phyloP scores from a whole-genome alignment of 2,888 invertebrate genomes.

The Eupeodes luniger region DNA sequence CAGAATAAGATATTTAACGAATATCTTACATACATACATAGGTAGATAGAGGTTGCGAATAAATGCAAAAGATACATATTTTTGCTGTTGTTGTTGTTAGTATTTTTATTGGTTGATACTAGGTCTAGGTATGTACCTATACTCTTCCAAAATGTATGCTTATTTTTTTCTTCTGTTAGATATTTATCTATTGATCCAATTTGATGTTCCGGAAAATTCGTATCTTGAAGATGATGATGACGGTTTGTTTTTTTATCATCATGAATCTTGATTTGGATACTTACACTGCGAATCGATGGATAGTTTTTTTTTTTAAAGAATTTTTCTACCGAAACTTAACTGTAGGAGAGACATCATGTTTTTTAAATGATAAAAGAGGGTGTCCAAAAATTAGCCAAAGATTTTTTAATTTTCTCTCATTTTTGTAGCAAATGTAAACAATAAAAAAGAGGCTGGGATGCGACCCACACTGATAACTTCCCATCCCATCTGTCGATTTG shows the following conservation, averaged over 20 bases:
- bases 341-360: no score
- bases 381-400: no score
- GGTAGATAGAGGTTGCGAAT: not conserved
- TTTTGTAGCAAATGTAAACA: no score
- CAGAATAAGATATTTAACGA: conserved; percentile 66
- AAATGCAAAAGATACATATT: conserved; percentile 22
- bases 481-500: no score
- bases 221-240: conserved; percentile 45
- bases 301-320: not conserved
- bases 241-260: conserved; percentile 1
- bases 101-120: not conserved
- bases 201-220: conserved; percentile 64
- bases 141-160: conserved; percentile 32
- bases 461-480: no score
- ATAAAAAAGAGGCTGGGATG: no score
- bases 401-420: no score
- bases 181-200: conserved; percentile 67
- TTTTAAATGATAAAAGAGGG: no score
- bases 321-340: no score
- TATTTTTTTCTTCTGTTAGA: conserved; percentile 32
- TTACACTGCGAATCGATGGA: not conserved
- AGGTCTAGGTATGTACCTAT: not conserved
- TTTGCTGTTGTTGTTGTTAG: conserved; percentile 39
- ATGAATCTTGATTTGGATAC: not conserved
- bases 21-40: conserved; percentile 14